Evolutionary conservation across 2,113 vertebrate species (phyloP), one percentile per base, ranked within the genome.

Genomic region (Donacobius atricapilla): DNA sequence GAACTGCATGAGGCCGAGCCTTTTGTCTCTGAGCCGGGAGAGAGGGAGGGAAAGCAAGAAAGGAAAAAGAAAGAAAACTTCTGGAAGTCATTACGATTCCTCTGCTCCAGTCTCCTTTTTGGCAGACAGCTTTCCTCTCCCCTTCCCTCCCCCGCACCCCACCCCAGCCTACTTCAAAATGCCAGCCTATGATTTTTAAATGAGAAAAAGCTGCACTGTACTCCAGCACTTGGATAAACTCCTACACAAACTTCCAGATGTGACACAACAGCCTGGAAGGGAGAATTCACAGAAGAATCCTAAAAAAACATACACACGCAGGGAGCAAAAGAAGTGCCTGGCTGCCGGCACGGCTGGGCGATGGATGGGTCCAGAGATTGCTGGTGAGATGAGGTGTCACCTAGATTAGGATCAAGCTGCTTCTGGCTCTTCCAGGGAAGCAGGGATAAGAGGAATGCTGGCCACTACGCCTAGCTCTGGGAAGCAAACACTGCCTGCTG

Each of bases 221-320:
- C 97, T 98, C 96, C 97, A 97, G 98, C 97, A 83, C 98, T 98
- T 98, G 98, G 98, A 98, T 97, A 95, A 96, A 98, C 97, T 98
- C 98, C 98, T 98, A 98, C 98, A 98, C 98, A 99, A 98, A 99
- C 98, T 98, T 98, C 98, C 98, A 98, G 98, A 98, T 98, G 98
- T 99, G 98, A 98, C 98, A 98, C 98, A 98, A 98, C 97, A 97
- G 97, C 98, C 97, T 97, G 87, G 97, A 97, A 97, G 96, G 97
- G 97, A 97, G 97, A 97, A 97, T 84, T 98, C 90, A 20, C 94
- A 97, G 56, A 95, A 96, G 96, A 96, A 96, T 95, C 97, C 97
- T 97, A 96, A 50, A 39, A 86, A 87, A 70, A 70, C 83, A 79
- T 37, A n/a, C 68, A 68, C 68, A 90, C 28, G 53, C 23, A 84